phyloP scores from a whole-genome alignment of 2,113 vertebrate genomes.

The Chloebia gouldiae region DNA sequence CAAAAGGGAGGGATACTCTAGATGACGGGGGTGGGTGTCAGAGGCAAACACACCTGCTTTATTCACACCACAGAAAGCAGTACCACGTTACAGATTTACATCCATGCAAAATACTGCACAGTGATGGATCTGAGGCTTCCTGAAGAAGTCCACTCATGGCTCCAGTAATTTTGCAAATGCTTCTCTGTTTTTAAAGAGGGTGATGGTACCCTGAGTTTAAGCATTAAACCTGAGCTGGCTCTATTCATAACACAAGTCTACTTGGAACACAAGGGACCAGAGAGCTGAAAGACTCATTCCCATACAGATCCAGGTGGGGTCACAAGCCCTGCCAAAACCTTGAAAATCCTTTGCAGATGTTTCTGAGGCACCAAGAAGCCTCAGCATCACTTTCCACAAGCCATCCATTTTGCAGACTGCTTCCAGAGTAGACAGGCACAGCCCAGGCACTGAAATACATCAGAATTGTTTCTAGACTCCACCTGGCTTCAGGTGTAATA shows the following conservation, averaged over 20 bases:
- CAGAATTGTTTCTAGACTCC: fast-evolving
- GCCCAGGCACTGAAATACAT: not conserved
- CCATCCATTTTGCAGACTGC: not conserved
- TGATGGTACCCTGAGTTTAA: not conserved
- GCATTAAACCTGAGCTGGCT: not conserved
- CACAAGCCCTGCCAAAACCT: not conserved
- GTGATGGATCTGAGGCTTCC: not conserved
- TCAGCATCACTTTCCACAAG: not conserved
- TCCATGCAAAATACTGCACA: fast-evolving
- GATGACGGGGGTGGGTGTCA: fast-evolving
- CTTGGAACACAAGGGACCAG: not conserved
- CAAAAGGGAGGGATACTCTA: not conserved
- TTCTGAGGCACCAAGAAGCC: not conserved
- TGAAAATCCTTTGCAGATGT: not conserved
- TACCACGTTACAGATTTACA: not conserved
- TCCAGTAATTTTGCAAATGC: not conserved
- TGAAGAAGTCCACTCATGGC: not conserved
- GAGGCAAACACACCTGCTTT: not conserved
- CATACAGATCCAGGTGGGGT: not conserved
- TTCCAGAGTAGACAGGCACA: not conserved
- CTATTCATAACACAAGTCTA: not conserved
- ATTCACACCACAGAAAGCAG: not conserved
- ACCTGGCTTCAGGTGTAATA: not conserved
- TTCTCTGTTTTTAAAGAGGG: not conserved
- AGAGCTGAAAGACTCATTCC: not conserved